Percentiles rank a stretch among this genome's conserved stretches.
phyloP scores from a whole-genome alignment of 2,888 invertebrate genomes.

The Synergus umbraculus region DNA sequence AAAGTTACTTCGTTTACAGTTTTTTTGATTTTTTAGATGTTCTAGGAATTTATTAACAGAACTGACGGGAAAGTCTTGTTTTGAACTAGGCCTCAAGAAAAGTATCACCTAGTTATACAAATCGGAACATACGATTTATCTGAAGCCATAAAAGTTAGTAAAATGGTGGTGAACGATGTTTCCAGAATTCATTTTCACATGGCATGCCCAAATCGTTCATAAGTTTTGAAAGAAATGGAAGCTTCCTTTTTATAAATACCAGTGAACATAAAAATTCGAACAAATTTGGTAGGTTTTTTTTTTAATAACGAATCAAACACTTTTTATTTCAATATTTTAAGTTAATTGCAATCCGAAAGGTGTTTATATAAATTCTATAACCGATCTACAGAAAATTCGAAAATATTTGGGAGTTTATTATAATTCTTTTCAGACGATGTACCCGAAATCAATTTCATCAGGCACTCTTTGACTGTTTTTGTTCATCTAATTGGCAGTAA shows the following conservation, averaged over 20 bases:
- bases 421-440: no score
- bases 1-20: no score
- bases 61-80: conserved; percentile 95
- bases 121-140: conserved; percentile 94
- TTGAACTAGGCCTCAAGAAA: conserved; percentile 92
- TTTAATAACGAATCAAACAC: no score
- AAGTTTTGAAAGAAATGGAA: conserved; percentile 99
- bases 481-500: conserved; percentile 91
- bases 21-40: conserved; percentile 81
- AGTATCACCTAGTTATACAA: conserved; percentile 91
- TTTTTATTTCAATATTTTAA: no score
- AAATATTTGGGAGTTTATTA: no score
- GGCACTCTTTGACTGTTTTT: conserved; percentile 93
- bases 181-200: conserved; percentile 98
- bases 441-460: conserved; percentile 96
- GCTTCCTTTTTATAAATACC: conserved; percentile 92
- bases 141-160: conserved; percentile 92
- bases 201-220: conserved; percentile 99
- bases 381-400: no score
- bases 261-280: conserved; percentile 73
- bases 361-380: no score
- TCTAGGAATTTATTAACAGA: conserved; percentile 93
- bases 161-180: conserved; percentile 94
- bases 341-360: no score
- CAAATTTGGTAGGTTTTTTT: no score